Conservation (phyloP, 1,140 invertebrate genomes). For the Teleogryllus occipitalis region DNA sequence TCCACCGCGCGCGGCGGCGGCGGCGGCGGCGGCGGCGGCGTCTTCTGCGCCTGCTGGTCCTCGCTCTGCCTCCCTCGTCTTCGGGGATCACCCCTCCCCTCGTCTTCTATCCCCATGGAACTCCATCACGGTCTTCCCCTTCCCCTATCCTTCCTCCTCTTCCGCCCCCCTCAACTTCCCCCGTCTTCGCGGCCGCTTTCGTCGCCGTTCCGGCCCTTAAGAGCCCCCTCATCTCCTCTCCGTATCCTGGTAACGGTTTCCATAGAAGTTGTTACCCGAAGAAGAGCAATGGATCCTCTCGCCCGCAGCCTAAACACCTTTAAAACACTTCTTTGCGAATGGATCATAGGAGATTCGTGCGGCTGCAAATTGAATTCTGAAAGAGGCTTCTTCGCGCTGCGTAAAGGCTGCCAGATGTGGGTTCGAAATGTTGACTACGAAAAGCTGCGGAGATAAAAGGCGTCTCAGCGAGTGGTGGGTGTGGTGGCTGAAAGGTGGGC, state of each 20-base stretch:
- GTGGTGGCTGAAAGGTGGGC: too few relatives aligned
- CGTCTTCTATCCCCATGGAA: background rate
- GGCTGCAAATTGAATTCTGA: constrained; percentile 10
- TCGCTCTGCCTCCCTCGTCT: too few relatives aligned
- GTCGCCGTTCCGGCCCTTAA: background rate
- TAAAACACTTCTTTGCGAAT: constrained; percentile 14
- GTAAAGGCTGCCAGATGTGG: background rate
- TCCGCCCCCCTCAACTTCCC: background rate
- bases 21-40: too few relatives aligned
- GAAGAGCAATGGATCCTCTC: background rate
- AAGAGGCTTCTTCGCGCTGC: background rate
- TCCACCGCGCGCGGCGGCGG: background rate
- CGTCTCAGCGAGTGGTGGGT: background rate
- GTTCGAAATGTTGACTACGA: background rate
- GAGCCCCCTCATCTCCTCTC: background rate
- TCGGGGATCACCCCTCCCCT: background rate
- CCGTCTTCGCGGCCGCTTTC: background rate
- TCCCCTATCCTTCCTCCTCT: background rate
- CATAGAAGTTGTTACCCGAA: background rate
- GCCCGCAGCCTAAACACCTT: constrained; percentile 9
- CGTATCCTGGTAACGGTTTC: background rate
- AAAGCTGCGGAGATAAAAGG: background rate
- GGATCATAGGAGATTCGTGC: constrained; percentile 9
- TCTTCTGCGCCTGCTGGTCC: too few relatives aligned
- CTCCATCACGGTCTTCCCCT: background rate